phyloP scores from a whole-genome alignment of 2,888 invertebrate species.

The Penaeus monodon region DNA sequence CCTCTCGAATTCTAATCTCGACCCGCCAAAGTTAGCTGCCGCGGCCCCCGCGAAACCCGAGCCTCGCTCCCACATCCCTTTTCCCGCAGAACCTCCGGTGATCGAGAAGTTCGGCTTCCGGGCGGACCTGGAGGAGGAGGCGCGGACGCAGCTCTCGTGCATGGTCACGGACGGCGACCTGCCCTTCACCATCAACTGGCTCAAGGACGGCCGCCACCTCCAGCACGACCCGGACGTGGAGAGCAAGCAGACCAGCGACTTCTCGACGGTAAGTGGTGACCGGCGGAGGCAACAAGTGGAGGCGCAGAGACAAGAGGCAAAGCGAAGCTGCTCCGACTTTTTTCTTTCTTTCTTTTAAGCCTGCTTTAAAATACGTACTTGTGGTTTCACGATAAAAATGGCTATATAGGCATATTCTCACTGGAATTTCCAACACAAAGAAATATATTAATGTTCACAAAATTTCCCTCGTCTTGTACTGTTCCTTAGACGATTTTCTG shows the following conservation, averaged over 20 bases:
- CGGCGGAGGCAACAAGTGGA: background rate
- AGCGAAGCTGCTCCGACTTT: too few relatives aligned
- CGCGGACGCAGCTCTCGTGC: conserved; percentile 80
- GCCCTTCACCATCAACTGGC: conserved; percentile 73
- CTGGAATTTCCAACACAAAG: too few relatives aligned
- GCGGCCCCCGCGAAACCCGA: too few relatives aligned
- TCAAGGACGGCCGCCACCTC: conserved; percentile 72
- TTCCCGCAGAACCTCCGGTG: conserved; percentile 43
- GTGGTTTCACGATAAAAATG: too few relatives aligned
- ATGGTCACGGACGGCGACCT: conserved; percentile 79
- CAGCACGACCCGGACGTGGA: conserved; percentile 67
- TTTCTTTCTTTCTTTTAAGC: too few relatives aligned
- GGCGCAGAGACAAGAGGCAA: background rate
- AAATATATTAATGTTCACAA: too few relatives aligned
- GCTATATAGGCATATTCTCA: too few relatives aligned
- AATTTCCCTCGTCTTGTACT: too few relatives aligned
- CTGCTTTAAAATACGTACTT: too few relatives aligned
- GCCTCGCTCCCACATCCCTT: background rate
- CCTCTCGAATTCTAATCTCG: too few relatives aligned
- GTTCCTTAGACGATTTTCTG: background rate
- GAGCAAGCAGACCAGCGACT: conserved; percentile 60
- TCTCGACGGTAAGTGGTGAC: conserved; percentile 38
- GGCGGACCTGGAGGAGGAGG: conserved; percentile 59
- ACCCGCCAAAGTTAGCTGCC: too few relatives aligned
- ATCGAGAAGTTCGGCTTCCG: conserved; percentile 48